A percentile compares a stretch with the other conserved stretches of the same genome.
Conservation (phyloP, 2,113 vertebrate species). For the Alexandromys fortis region DNA sequence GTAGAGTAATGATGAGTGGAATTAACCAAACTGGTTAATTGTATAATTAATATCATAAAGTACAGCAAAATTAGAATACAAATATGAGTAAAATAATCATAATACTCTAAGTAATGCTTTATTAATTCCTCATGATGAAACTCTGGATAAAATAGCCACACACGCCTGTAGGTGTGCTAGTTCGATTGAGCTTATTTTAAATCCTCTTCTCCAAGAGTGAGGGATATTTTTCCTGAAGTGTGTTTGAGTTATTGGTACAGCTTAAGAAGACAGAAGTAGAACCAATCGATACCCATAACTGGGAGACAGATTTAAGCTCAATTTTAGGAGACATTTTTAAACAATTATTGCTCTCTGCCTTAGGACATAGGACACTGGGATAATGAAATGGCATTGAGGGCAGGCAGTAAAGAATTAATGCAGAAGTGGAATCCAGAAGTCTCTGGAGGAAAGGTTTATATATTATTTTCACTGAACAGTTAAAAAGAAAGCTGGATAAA, state of each 20-base stretch:
- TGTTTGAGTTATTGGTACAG: background rate
- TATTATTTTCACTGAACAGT: background rate
- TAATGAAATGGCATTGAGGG: background rate
- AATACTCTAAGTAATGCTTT: background rate
- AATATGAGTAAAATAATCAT: background rate
- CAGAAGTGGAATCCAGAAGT: background rate
- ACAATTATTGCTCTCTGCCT: background rate
- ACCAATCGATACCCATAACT: background rate
- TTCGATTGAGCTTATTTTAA: constrained; percentile 47
- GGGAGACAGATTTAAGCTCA: background rate
- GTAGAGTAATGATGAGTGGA: background rate
- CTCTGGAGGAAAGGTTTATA: background rate
- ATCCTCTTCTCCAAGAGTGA: background rate
- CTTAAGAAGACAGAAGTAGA: constrained; percentile 30
- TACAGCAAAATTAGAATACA: constrained; percentile 20
- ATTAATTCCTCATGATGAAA: constrained; percentile 8
- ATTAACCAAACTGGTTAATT: background rate
- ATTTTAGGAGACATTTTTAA: background rate
- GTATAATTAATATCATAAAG: background rate
- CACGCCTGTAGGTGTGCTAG: background rate
- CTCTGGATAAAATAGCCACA: background rate
- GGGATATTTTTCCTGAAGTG: background rate
- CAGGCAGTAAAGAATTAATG: background rate
- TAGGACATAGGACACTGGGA: background rate
- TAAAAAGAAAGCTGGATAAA: background rate